A percentile compares a stretch with the other conserved stretches of the same genome.
phyloP scores from a whole-genome alignment of 2,888 invertebrate genomes.

The Caenorhabditis macrosperma region DNA sequence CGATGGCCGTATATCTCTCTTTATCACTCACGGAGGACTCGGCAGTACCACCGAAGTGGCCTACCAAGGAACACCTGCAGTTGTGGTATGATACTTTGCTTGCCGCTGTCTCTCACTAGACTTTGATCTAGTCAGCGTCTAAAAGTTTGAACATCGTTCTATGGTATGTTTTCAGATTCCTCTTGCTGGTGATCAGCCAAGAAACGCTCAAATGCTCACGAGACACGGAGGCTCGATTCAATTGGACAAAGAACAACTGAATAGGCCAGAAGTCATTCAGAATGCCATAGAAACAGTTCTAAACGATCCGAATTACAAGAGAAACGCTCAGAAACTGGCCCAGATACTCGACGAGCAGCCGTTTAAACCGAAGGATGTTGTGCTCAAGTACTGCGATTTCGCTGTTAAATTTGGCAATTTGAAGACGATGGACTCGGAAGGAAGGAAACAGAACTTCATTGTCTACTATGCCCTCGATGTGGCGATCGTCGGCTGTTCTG shows the following conservation, averaged over 20 bases:
- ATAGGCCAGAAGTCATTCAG: constrained; percentile 14
- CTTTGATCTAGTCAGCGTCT: too few species aligned
- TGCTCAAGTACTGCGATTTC: constrained; percentile 50
- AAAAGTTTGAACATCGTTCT: too few species aligned
- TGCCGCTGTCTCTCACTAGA: too few species aligned
- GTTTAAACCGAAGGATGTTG: constrained; percentile 46
- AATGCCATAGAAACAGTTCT: constrained; percentile 45
- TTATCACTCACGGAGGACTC: too few species aligned
- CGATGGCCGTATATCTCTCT: too few species aligned
- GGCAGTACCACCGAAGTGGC: too few species aligned
- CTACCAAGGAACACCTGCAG: too few species aligned
- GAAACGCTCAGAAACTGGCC: constrained; percentile 47
- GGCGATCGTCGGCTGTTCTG: too few species aligned
- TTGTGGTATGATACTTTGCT: too few species aligned
- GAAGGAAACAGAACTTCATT: constrained; percentile 47
- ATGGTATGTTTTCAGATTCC: too few species aligned
- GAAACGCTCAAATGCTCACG: constrained; percentile 58
- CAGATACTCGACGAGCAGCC: constrained; percentile 46
- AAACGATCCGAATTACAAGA: constrained; percentile 14
- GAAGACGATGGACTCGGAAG: constrained; percentile 34
- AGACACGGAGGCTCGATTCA: constrained; percentile 54
- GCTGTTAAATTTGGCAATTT: constrained; percentile 41
- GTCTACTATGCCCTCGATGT: constrained; percentile 49
- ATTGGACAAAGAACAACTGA: constrained; percentile 35
- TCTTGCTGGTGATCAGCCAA: constrained; percentile 58